Evolutionary conservation across 1,140 invertebrate species (phyloP), one percentile per base, ranked within the genome.

Genomic region (Pinna nobilis): DNA sequence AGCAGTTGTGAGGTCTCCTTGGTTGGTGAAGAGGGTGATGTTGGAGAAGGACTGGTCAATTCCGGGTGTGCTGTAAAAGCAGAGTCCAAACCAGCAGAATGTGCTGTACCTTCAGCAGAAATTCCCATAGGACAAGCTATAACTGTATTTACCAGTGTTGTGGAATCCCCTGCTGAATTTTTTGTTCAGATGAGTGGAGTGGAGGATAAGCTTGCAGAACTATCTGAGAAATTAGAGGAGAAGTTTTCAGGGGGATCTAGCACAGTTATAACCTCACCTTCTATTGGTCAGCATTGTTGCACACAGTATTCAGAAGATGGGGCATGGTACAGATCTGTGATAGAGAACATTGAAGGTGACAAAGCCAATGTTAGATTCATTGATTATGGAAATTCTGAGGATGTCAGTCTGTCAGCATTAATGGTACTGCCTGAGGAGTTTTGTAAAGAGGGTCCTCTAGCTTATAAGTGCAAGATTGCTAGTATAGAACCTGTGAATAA

Each of bases 301-400:
- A 94, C 94, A 0, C 90, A 92, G 69, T 95, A 93, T 82, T 92
- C 92, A 0, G 92, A 93, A 5, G 94, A 96, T 84, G 91, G 93
- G 41, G 81, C 88, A 1, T 97, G 95, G 95, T 96, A 96, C 82
- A 90, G 95, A 71, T 94, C 94, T 0, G 91, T 92, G 77, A 93
- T 96, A 18, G 86, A 94, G 0, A 93, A 94, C 77, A 90, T 93
- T 72, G 89, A 90, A 13, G 93, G 93, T 59, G 74, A 82, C 5
- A 70, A 49, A 89, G 93, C 93, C 0, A 88, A 94, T 44, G 87
- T 92, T 64, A 85, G 86, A 59, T 89, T 91, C 83, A 88, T 92
- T 81, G 91, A 92, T 83, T 91, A 90, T 81, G 91, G 91, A 75
- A 91, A 89, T 66, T 65, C 53, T 15, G 85, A 86, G 44, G 67